Conservation (phyloP, 2,797 vertebrate species). For the Craterocephalus amniculus region DNA sequence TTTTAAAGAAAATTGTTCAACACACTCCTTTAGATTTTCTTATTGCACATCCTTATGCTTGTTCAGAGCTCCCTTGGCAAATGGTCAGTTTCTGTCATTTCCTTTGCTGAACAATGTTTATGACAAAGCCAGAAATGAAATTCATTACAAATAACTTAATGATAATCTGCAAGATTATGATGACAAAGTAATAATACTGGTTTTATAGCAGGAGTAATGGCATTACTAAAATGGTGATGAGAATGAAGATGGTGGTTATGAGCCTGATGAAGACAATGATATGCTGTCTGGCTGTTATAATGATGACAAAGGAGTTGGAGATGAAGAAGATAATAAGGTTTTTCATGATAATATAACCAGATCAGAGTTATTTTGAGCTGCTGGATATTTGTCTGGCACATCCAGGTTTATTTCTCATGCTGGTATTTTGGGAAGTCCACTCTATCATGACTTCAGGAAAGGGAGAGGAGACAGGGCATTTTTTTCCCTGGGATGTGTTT, state of each 20-base stretch:
- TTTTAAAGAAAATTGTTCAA: no score
- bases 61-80: background rate
- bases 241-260: slow-evolving; percentile 27
- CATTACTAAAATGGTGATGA: slow-evolving; percentile 29
- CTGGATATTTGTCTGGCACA: slow-evolving; percentile 42
- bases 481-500: slow-evolving; percentile 37
- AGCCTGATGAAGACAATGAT: slow-evolving; percentile 45
- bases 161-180: slow-evolving; percentile 8
- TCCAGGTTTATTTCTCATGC: slow-evolving; percentile 30
- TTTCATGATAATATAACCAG: slow-evolving; percentile 35
- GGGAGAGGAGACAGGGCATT: slow-evolving; percentile 12
- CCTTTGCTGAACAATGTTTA: slow-evolving; percentile 1
- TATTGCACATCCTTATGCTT: background rate
- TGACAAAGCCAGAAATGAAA: slow-evolving; percentile 4
- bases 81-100: background rate
- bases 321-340: slow-evolving; percentile 35
- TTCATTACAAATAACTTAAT: slow-evolving; percentile 24
- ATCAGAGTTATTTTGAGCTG: slow-evolving; percentile 40
- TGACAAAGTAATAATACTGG: slow-evolving; percentile 33
- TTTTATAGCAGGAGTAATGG: slow-evolving; percentile 17
- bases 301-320: slow-evolving; percentile 27
- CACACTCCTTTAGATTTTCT: no score
- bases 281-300: slow-evolving; percentile 29
- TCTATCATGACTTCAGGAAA: slow-evolving; percentile 13
- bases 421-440: slow-evolving; percentile 41